Evolutionary conservation across 1,140 invertebrate species (phyloP).

Genomic region (Lamellibrachia luymesi): DNA sequence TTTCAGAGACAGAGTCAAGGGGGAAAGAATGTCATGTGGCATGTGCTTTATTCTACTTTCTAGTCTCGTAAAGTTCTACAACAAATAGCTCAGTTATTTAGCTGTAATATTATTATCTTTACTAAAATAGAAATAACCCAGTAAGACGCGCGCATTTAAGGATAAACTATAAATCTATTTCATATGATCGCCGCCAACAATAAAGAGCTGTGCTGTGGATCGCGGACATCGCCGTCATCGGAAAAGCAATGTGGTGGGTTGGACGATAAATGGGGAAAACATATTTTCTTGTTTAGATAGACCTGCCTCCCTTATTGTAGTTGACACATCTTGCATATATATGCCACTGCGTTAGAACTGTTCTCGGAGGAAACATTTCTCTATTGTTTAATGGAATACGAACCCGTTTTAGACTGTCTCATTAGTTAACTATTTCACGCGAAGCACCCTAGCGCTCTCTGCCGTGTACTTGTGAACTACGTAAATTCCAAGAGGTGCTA

Average conservation of each 20-base stretch:
- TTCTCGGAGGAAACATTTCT: neutral
- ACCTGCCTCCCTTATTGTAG: neutral
- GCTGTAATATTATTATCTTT: neutral
- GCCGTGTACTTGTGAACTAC: neutral
- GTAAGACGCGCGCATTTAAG: too few species aligned
- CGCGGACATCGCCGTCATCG: neutral
- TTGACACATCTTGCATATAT: neutral
- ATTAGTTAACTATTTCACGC: neutral
- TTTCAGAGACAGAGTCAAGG: too few species aligned
- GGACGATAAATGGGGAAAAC: neutral
- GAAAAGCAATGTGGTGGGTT: neutral
- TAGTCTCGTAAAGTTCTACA: neutral
- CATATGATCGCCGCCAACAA: neutral
- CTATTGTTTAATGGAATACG: neutral
- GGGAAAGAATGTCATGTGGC: too few species aligned
- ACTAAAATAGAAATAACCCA: too few species aligned
- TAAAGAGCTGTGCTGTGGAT: too few species aligned
- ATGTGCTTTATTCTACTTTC: too few species aligned
- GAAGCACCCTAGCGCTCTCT: neutral
- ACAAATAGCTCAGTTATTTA: too few species aligned
- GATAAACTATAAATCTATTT: too few species aligned
- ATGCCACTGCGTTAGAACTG: neutral
- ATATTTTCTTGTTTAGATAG: neutral
- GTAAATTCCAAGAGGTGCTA: neutral
- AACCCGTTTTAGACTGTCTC: neutral